These are phyloP conservation scores for Drosophila dives DNA, from an alignment of 2,888 invertebrate species.

Conservation along the genomic window DNA sequence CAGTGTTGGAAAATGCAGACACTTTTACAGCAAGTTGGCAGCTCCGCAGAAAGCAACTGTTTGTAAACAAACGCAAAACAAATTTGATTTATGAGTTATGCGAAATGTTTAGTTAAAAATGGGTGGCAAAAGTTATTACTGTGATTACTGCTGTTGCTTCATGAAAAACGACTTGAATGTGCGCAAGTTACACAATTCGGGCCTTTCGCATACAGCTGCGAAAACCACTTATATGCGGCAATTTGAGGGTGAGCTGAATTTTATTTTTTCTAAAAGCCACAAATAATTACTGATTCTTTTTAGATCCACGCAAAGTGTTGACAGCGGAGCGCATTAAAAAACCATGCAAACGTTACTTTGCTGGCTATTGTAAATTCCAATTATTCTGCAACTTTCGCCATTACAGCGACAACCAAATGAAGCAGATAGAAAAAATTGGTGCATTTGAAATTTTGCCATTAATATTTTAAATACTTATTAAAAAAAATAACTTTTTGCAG, in stretches of 20 bases:
- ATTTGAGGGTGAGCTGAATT: slow-evolving; percentile 57
- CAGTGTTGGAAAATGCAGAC: slow-evolving; percentile 27
- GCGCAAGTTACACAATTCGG: slow-evolving; percentile 81
- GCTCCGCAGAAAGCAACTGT: neutral
- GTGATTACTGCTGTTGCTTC: slow-evolving; percentile 83
- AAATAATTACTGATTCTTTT: neutral
- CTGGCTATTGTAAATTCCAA: slow-evolving; percentile 80
- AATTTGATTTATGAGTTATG: neutral
- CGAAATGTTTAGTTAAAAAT: slow-evolving; percentile 44
- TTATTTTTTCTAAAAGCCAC: neutral
- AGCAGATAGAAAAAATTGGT: slow-evolving; percentile 73
- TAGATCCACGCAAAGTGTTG: slow-evolving; percentile 72
- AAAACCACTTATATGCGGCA: slow-evolving; percentile 75
- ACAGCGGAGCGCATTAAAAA: slow-evolving; percentile 62
- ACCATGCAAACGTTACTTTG: slow-evolving; percentile 72
- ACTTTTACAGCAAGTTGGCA: slow-evolving; percentile 21
- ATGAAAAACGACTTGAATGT: slow-evolving; percentile 83
- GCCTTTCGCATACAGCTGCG: slow-evolving; percentile 80
- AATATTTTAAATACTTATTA: neutral
- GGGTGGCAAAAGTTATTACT: slow-evolving; percentile 84
- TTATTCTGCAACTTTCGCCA: slow-evolving; percentile 81
- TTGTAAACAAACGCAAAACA: slow-evolving; percentile 31
- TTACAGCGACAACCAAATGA: slow-evolving; percentile 71
- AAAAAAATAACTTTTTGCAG: slow-evolving; percentile 45
- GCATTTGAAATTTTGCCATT: neutral